Evolutionary conservation across 2,113 vertebrate genomes (phyloP).

Genomic region (Halichoerus grypus): DNA sequence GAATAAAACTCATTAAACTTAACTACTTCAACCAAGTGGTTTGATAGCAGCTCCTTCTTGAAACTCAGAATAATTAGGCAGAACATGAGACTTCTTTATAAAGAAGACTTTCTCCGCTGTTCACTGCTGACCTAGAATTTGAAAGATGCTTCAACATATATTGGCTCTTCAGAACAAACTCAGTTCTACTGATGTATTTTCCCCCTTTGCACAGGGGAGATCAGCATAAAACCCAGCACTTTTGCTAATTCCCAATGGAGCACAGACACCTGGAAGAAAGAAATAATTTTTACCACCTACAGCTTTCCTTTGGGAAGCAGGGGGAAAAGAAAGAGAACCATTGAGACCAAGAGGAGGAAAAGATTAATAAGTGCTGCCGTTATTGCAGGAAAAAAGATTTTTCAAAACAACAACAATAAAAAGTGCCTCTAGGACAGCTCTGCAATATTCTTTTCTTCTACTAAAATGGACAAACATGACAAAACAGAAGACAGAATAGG

Average conservation of each 20-base stretch:
- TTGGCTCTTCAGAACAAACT: conserved; percentile 63
- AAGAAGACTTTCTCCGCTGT: conserved; percentile 9
- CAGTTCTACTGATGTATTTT: conserved; percentile 32
- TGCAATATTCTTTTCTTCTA: conserved; percentile 4
- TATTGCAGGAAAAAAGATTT: conserved; percentile 58
- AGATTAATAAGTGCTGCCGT: conserved; percentile 71
- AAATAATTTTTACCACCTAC: conserved; percentile 70
- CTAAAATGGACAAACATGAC: conserved; percentile 40
- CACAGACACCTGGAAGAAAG: conserved; percentile 66
- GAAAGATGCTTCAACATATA: conserved; percentile 55
- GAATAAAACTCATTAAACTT: conserved; percentile 69
- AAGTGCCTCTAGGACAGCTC: conserved; percentile 47
- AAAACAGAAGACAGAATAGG: conserved; percentile 38
- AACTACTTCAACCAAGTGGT: conserved; percentile 46
- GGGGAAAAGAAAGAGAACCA: conserved; percentile 56
- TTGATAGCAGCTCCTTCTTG: conserved; percentile 60
- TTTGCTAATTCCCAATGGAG: conserved; percentile 61
- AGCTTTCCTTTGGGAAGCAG: conserved; percentile 50
- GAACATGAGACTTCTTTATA: conserved; percentile 47
- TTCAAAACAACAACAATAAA: conserved; percentile 70
- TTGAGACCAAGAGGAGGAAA: conserved; percentile 40
- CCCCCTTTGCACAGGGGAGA: not conserved
- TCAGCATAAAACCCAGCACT: conserved; percentile 63
- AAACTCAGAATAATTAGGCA: conserved; percentile 73
- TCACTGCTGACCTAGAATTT: conserved; percentile 73